Conservation (phyloP, 2,888 invertebrate genomes). For the Hermaeophaga mercurialis region DNA sequence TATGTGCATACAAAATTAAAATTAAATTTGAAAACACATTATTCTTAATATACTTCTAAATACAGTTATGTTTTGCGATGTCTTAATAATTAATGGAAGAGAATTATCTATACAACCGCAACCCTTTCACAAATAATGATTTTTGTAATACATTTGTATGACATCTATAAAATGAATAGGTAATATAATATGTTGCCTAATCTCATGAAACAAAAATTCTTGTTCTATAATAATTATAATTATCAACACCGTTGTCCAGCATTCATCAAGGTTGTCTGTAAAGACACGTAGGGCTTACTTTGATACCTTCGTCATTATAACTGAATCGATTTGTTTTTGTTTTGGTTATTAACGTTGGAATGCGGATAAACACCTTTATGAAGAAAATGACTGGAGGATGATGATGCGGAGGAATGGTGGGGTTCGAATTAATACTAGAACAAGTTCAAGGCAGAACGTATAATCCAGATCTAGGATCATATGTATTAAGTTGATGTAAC, state of each 20-base stretch:
- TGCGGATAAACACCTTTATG: slow-evolving; percentile 38
- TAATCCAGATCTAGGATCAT: neutral
- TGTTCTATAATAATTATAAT: slow-evolving; percentile 3
- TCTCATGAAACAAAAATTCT: neutral
- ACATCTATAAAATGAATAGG: no score
- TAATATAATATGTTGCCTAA: neutral
- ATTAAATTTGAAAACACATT: no score
- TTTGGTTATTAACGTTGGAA: slow-evolving; percentile 30
- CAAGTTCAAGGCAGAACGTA: slow-evolving; percentile 11
- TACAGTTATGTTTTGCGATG: no score
- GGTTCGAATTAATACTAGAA: slow-evolving; percentile 8
- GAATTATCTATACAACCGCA: no score
- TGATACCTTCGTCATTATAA: slow-evolving; percentile 12
- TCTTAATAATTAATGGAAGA: no score
- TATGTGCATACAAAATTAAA: no score
- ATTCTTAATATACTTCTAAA: no score
- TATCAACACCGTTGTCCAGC: slow-evolving; percentile 2
- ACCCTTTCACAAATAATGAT: no score
- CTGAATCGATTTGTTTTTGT: slow-evolving; percentile 21
- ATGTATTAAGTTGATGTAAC: no score
- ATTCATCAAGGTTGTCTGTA: neutral
- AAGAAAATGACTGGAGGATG: neutral
- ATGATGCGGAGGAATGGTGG: neutral
- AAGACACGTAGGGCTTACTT: slow-evolving; percentile 3
- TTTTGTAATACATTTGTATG: no score